Evolutionary conservation across 2,888 invertebrate genomes (phyloP).

Genomic region (Tetrapedia diversipes): DNA sequence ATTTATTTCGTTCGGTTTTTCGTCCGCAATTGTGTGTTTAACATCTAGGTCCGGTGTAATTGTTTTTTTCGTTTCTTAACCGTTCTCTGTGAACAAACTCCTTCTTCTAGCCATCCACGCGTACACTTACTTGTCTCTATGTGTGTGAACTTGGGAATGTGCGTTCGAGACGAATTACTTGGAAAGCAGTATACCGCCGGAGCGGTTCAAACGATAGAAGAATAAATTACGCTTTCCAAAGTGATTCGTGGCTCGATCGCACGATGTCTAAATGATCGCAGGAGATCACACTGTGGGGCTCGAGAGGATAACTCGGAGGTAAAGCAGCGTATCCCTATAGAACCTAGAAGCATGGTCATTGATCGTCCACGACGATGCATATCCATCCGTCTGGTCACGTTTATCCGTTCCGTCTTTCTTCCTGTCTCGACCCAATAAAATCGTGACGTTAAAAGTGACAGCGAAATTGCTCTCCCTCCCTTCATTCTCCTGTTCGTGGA

Average conservation of each 20-base stretch:
- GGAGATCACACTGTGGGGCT: slow-evolving; percentile 7
- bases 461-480: slow-evolving; percentile 44
- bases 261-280: neutral
- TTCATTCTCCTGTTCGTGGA: slow-evolving; percentile 27
- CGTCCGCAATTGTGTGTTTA: slow-evolving; percentile 31
- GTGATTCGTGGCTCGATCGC: slow-evolving; percentile 9
- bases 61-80: neutral
- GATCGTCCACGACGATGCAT: neutral
- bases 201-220: neutral
- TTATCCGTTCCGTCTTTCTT: slow-evolving; percentile 13
- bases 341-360: slow-evolving; percentile 14
- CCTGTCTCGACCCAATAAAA: slow-evolving; percentile 47
- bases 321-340: slow-evolving; percentile 7
- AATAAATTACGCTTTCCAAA: neutral
- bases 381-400: slow-evolving; percentile 11
- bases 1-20: slow-evolving; percentile 41
- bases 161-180: slow-evolving; percentile 12
- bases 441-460: slow-evolving; percentile 44
- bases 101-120: neutral
- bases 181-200: slow-evolving; percentile 1
- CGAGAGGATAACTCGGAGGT: slow-evolving; percentile 34
- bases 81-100: neutral
- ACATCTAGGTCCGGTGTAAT: neutral
- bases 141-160: neutral
- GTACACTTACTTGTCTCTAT: neutral